Evolutionary conservation across 30 jellyfish, hydroid and myxozoan species (phyloP), one percentile per base, ranked within the genome.

Genomic region (Cassiopea xamachana): DNA sequence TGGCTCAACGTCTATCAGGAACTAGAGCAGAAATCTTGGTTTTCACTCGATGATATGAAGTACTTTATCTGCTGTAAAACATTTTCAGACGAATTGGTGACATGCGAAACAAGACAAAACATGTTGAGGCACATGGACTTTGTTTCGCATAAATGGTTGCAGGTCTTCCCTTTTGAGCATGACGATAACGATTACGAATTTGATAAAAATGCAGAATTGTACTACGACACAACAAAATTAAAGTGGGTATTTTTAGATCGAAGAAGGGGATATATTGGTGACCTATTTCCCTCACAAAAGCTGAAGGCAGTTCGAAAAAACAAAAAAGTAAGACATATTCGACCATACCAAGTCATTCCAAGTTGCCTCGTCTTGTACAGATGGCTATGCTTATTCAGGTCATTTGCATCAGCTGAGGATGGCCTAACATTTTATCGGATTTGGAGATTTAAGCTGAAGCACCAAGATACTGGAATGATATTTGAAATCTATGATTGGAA

Each of bases 321-420:
- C 79, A 90, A 92, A 73, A 93, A 82, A 8, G 68, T 90, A 48
- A 51, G 96, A 44, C 95, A 89, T 73, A 92, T 96, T 47, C 93
- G 99, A 58, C 96, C 99, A n/a, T 96, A 96, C 92, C 99, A 96
- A 72, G 99, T 96, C 48, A 92, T 96, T 45, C 99, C 99, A 18
- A 96, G 99, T 60, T 96, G 99, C 70, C 84, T 96, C 67, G 94
- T 93, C 7, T 79, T 96, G 98, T 96, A 96, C 91, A 73, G 99
- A 46, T 96, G 98, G 98, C 73, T 96, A 80, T 90, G 98, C 76
- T 78, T 96, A 48, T 96, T 96, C 78, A 61, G 96, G 19, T 80
- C 96, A 8, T 90, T 84, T 73, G 98, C 96, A 1, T 87, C 98
- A 10, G 98, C 98, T 45, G 99, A 96, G 75, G 96, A 88, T 51